These are phyloP conservation scores for Calycopis cecrops DNA, from an alignment of 1,140 invertebrate genomes.

Conservation along the genomic window DNA sequence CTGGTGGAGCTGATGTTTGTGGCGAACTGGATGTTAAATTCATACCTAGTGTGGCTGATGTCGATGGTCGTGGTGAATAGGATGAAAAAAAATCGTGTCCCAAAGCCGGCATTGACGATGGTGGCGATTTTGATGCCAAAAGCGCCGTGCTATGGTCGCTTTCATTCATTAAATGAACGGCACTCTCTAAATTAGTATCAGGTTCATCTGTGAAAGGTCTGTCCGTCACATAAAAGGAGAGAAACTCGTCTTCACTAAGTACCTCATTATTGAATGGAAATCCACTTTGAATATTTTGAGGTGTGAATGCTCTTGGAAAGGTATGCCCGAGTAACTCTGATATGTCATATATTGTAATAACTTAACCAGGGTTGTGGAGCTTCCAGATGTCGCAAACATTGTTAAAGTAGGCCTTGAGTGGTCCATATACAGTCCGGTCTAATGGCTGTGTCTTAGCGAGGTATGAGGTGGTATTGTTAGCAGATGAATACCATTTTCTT, in stretches of 20 bases:
- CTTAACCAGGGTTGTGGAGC: slow-evolving; percentile 1
- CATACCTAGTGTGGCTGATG: too few relatives aligned
- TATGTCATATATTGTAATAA: too few relatives aligned
- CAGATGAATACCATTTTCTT: background rate
- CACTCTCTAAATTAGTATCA: background rate
- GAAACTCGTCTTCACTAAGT: slow-evolving; percentile 16
- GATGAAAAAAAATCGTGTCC: too few relatives aligned
- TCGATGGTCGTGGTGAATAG: too few relatives aligned
- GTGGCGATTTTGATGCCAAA: too few relatives aligned
- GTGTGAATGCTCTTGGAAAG: slow-evolving; percentile 14
- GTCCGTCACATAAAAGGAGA: slow-evolving; percentile 13
- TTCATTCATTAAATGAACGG: background rate
- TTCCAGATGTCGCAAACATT: background rate
- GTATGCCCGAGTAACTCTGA: slow-evolving; percentile 12
- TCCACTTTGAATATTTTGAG: slow-evolving; percentile 16
- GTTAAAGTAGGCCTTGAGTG: background rate
- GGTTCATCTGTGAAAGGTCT: slow-evolving; percentile 6
- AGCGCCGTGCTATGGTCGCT: background rate
- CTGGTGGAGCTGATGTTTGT: too few relatives aligned
- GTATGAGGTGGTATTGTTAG: slow-evolving; percentile 1
- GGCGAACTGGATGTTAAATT: too few relatives aligned
- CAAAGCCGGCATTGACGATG: too few relatives aligned
- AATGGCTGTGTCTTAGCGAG: background rate
- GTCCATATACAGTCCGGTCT: background rate
- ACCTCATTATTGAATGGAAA: slow-evolving; percentile 14